A percentile compares a stretch with the other conserved stretches of the same genome.
phyloP scores from a whole-genome alignment of 2,888 invertebrate species.

The Mythimna impura region DNA sequence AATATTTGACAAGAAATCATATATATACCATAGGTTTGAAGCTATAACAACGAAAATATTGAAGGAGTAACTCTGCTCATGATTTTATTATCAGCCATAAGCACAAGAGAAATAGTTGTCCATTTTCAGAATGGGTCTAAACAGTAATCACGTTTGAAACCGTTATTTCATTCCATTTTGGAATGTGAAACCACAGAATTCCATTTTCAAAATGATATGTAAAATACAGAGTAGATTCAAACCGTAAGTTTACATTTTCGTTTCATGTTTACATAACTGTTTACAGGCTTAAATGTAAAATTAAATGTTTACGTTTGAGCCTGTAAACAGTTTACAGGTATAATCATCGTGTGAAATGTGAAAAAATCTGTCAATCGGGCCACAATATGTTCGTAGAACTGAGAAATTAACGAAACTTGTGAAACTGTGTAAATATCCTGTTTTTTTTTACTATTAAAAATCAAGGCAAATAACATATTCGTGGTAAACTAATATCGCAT shows the following conservation, averaged over 20 bases:
- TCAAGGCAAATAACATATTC: neutral
- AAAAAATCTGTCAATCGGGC: slow-evolving; percentile 66
- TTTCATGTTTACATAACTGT: slow-evolving; percentile 26
- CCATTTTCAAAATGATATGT: slow-evolving; percentile 23
- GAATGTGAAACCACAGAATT: slow-evolving; percentile 19
- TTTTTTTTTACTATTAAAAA: neutral
- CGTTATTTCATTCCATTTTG: slow-evolving; percentile 19
- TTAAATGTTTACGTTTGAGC: slow-evolving; percentile 46
- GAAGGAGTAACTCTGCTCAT: slow-evolving; percentile 40
- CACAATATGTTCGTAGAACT: slow-evolving; percentile 53
- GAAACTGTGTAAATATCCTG: neutral
- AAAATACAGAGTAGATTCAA: slow-evolving; percentile 46
- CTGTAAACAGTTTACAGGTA: slow-evolving; percentile 51
- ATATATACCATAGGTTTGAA: slow-evolving; percentile 69
- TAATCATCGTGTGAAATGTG: slow-evolving; percentile 67
- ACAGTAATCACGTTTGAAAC: slow-evolving; percentile 22
- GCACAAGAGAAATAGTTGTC: slow-evolving; percentile 41
- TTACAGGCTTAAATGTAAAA: slow-evolving; percentile 51
- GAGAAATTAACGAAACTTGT: slow-evolving; percentile 41
- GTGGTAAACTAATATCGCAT: neutral
- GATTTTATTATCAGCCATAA: slow-evolving; percentile 49
- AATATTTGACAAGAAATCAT: slow-evolving; percentile 73
- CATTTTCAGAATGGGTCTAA: slow-evolving; percentile 33
- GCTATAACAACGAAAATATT: slow-evolving; percentile 61
- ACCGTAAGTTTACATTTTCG: slow-evolving; percentile 59